Base-by-base conservation (phyloP, 1,140 invertebrate genomes). In the Pachyrhynchus sulphureomaculatus region DNA sequence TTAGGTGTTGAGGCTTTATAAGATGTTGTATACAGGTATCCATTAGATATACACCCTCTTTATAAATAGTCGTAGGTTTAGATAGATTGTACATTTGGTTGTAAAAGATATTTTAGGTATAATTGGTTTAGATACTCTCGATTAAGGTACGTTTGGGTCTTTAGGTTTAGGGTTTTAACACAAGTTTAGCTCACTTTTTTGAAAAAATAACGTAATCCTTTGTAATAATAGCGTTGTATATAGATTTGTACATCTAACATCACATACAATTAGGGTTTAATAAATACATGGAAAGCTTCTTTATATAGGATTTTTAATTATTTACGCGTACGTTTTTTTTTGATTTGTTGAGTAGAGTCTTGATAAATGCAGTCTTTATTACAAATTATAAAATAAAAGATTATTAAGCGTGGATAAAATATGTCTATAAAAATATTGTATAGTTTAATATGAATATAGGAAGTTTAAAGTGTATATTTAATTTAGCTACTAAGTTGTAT, bases 351-450 rank as follows among this genome's bases (percentile, higher is more conserved):
- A 29, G 5, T 1, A 6, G 26, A 29, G 5, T 10, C 36, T n/a
- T 47, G n/a, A 13, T 49, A 18, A 6, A 20, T 13, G 47, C 47
- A 49, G 47, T 33, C 47, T 47, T 47, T 47, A 2, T n/a, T 39
- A 29, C 21, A 42, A 10, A 9, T 12, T 21, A 4, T 13, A 42
- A 42, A 20, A n/a, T 18, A 42, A 20, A 42, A 2, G 18, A 29
- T 29, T 29, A 2, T 6, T 29, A 42, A 42, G 39, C 39, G 39
- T 42, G 39, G 18, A 18, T 42, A 42, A 42, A 42, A 42, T 29
- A 29, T 41, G 24, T 49, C 15, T 49, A 49, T 49, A 49, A 49
- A 49, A 49, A 49, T 49, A 49, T 29, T 49, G 47, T 49, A 49
- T 49, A 49, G 47, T 26, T 49, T 34, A 21, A 47, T 26, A 47